phyloP scores from a whole-genome alignment of 2,113 vertebrate species.

The Periophthalmodon schlosseri region DNA sequence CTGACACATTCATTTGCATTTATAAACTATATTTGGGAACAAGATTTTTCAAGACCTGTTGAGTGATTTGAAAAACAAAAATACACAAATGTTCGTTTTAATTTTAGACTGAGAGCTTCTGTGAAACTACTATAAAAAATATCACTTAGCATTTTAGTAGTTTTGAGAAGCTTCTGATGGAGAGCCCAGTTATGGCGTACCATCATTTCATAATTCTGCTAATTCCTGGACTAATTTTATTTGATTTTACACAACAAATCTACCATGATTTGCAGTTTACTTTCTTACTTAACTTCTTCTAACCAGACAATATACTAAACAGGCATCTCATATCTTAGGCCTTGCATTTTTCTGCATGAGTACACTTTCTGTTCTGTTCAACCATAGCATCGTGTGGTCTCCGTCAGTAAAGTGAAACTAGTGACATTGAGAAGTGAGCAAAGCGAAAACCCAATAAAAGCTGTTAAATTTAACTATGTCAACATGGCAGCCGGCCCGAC shows the following conservation, averaged over 20 bases:
- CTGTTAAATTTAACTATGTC: conserved; percentile 75
- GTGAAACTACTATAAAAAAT: background rate
- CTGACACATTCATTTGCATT: background rate
- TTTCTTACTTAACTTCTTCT: background rate
- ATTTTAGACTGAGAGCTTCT: background rate
- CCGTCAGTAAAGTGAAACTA: conserved; percentile 38
- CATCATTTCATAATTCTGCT: background rate
- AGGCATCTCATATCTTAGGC: background rate
- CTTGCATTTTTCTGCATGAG: background rate
- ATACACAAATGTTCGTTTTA: background rate
- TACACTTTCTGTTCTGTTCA: background rate
- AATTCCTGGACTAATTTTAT: background rate
- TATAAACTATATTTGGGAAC: background rate
- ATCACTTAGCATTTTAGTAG: background rate
- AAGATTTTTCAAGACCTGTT: background rate
- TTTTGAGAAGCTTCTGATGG: background rate
- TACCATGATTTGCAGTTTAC: no score
- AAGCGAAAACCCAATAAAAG: conserved; percentile 71
- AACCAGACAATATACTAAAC: background rate
- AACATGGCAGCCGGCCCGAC: conserved; percentile 64
- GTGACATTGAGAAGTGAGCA: conserved; percentile 58
- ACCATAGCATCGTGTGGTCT: conserved; percentile 14
- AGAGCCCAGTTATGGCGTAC: background rate
- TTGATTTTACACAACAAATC: no score
- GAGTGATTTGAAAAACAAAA: background rate